Evolutionary conservation across 2,888 invertebrate genomes (phyloP).

Genomic region (Coleophora deauratella): DNA sequence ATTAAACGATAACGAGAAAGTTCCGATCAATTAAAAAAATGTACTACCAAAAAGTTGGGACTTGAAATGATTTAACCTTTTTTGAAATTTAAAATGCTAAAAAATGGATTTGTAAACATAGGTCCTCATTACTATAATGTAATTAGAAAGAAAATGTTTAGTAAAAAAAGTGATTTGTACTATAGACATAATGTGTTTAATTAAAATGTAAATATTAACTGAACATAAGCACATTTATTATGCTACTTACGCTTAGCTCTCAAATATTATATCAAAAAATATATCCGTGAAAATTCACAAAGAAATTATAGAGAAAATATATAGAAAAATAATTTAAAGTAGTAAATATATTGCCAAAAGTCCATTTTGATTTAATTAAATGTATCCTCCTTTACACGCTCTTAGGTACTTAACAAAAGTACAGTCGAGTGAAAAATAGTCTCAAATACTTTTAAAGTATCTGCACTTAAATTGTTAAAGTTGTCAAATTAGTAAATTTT

Average conservation of each 20-base stretch:
- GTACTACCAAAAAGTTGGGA: too few relatives aligned
- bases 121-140: constrained; percentile 19
- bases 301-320: constrained; percentile 8
- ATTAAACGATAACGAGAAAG: too few relatives aligned
- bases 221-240: constrained; percentile 11
- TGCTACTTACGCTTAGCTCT: constrained; percentile 16
- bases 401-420: too few relatives aligned
- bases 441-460: constrained; percentile 14
- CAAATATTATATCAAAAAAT: constrained; percentile 5
- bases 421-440: too few relatives aligned
- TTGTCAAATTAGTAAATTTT: constrained; percentile 27
- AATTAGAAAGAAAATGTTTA: constrained; percentile 54
- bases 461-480: constrained; percentile 10
- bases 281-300: constrained; percentile 13
- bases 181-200: constrained; percentile 8
- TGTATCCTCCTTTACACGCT: too few relatives aligned
- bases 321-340: not conserved
- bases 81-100: too few relatives aligned
- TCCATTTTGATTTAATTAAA: too few relatives aligned
- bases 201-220: constrained; percentile 7
- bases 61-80: too few relatives aligned
- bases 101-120: too few relatives aligned
- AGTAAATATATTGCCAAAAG: too few relatives aligned
- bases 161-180: constrained; percentile 55
- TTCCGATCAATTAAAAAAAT: too few relatives aligned